phyloP scores from a whole-genome alignment of 2,797 vertebrate genomes.

The Sciurus carolinensis region DNA sequence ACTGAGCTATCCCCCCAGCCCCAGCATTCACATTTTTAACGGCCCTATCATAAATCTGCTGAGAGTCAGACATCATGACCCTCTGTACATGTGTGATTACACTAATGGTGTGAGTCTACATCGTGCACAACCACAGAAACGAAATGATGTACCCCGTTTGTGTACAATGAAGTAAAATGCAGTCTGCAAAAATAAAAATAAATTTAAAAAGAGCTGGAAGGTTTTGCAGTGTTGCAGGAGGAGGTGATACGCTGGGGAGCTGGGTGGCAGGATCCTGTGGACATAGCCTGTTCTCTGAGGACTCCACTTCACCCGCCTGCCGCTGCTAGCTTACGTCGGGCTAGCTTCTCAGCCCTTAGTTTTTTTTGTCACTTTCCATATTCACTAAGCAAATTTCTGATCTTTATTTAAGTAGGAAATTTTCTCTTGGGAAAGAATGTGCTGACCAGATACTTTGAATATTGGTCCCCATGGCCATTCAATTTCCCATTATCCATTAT shows the following conservation, averaged over 20 bases:
- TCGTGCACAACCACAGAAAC: too few species aligned
- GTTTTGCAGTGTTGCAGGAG: fast-evolving
- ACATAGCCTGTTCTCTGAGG: background rate
- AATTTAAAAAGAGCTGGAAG: background rate
- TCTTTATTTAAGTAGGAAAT: conserved; percentile 59
- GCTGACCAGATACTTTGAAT: conserved; percentile 71
- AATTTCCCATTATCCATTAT: conserved; percentile 67
- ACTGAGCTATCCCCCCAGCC: too few species aligned
- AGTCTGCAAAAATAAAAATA: too few species aligned
- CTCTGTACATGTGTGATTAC: too few species aligned
- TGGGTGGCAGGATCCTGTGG: fast-evolving
- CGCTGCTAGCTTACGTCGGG: background rate
- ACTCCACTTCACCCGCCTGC: background rate
- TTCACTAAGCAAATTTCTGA: conserved; percentile 62
- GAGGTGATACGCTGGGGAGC: background rate
- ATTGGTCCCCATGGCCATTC: conserved; percentile 40
- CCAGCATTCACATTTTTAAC: background rate
- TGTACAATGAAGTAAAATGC: too few species aligned
- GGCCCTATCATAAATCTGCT: background rate
- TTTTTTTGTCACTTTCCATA: conserved; percentile 19
- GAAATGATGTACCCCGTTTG: too few species aligned
- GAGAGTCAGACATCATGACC: background rate
- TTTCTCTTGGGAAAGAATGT: conserved; percentile 70
- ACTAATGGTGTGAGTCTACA: too few species aligned
- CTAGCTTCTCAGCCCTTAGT: background rate